Conservation (phyloP, 2,797 vertebrate species). For the Muscicapa striata region DNA sequence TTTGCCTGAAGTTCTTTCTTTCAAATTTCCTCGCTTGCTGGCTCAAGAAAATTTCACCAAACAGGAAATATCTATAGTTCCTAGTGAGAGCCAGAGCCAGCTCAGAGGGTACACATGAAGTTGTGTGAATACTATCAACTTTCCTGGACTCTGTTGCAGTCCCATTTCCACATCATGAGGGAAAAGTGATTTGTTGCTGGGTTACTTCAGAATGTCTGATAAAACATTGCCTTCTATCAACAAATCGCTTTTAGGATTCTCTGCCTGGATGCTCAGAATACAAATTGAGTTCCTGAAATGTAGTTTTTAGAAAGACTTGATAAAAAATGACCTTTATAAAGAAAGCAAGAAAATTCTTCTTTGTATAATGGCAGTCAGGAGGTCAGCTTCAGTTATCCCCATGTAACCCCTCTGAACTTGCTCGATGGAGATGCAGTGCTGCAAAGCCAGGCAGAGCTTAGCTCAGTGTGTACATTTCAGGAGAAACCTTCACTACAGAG, state of each 20-base stretch:
- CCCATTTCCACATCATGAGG: neutral
- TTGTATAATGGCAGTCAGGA: neutral
- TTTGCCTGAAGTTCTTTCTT: constrained; percentile 1
- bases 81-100: neutral
- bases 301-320: neutral
- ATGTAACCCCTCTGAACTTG: constrained; percentile 44
- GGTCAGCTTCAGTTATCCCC: constrained; percentile 53
- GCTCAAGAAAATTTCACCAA: neutral
- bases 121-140: neutral
- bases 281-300: neutral
- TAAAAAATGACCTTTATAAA: neutral
- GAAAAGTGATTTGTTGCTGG: neutral
- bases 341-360: neutral
- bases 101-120: neutral
- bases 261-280: neutral
- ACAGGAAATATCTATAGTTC: constrained; percentile 41
- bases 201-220: neutral
- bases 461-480: neutral
- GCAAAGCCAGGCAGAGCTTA: constrained; percentile 2
- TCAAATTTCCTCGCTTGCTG: constrained; percentile 8
- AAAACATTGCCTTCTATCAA: neutral
- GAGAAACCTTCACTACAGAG: constrained; percentile 14
- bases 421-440: neutral
- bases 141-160: neutral
- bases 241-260: neutral